A percentile compares a stretch with the other conserved stretches of the same genome.
Conservation (phyloP, 1,140 invertebrate species). For the Steinernema khuongi region DNA sequence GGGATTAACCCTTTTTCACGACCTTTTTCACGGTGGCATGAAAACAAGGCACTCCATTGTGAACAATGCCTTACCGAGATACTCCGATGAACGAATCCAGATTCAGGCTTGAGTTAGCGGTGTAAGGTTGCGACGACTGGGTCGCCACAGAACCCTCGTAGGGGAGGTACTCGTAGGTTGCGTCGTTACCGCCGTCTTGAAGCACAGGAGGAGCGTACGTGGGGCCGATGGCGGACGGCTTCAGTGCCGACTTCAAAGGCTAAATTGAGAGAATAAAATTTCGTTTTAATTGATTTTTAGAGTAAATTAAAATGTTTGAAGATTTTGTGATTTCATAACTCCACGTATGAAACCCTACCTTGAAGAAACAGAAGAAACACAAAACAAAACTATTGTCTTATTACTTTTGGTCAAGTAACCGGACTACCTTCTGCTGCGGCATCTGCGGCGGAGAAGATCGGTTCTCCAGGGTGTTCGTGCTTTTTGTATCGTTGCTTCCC, state of each 20-base stretch:
- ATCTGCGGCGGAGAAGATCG: conserved; percentile 29
- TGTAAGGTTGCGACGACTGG: neutral
- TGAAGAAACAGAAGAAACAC: too few relatives aligned
- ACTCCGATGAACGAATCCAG: conserved; percentile 30
- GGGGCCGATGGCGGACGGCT: conserved; percentile 23
- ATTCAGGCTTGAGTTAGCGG: neutral
- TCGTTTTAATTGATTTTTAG: too few relatives aligned
- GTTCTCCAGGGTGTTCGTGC: neutral
- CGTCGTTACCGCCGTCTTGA: conserved; percentile 15
- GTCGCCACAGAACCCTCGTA: conserved; percentile 12
- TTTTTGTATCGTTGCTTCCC: conserved; percentile 26
- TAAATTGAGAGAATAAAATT: too few relatives aligned
- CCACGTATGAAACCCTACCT: neutral
- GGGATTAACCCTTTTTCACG: too few relatives aligned
- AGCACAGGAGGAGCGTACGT: neutral
- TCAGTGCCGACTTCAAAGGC: conserved; percentile 34
- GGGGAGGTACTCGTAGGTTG: conserved; percentile 35
- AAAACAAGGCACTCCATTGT: neutral
- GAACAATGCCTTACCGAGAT: conserved; percentile 18
- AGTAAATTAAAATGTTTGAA: conserved; percentile 9
- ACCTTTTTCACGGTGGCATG: neutral
- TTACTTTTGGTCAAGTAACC: too few relatives aligned
- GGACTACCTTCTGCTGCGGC: conserved; percentile 21
- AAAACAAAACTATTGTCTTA: too few relatives aligned
- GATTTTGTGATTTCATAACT: neutral